These are phyloP conservation scores for Redunca redunca DNA, from an alignment of 2,113 vertebrate genomes.

Conservation along the genomic window DNA sequence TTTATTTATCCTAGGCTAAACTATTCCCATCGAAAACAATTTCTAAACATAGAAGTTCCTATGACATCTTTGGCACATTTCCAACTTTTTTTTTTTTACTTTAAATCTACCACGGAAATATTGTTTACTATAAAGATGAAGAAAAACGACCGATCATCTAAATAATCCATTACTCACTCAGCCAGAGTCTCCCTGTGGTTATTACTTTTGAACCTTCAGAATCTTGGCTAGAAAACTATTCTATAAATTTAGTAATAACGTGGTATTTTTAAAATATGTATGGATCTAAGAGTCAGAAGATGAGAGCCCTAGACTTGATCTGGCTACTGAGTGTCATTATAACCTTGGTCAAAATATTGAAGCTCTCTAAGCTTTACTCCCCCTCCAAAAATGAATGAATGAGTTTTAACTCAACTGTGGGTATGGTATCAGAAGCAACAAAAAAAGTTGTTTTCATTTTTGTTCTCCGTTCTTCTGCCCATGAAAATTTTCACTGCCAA, in stretches of 20 bases:
- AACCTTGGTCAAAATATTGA: slow-evolving; percentile 7
- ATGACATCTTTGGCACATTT: slow-evolving; percentile 29
- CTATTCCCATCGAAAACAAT: slow-evolving; percentile 53
- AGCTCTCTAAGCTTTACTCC: not conserved
- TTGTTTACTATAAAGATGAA: slow-evolving; percentile 15
- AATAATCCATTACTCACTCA: slow-evolving; percentile 46
- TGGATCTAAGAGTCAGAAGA: not conserved
- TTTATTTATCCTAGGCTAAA: slow-evolving; percentile 63
- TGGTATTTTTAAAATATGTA: slow-evolving; percentile 2
- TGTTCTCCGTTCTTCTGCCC: not conserved
- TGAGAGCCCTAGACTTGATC: not conserved
- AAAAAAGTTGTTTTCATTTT: not conserved
- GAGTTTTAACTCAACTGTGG: not conserved
- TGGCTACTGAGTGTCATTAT: not conserved
- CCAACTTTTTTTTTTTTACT: not conserved
- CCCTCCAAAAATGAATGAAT: not conserved
- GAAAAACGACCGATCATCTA: slow-evolving; percentile 36
- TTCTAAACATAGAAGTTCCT: slow-evolving; percentile 59
- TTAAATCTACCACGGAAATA: slow-evolving; percentile 43
- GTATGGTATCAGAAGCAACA: not conserved
- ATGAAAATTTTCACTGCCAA: not conserved
- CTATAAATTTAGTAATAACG: slow-evolving; percentile 15
- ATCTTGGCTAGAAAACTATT: not conserved
- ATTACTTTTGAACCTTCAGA: not conserved
- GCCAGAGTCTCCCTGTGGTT: not conserved